Base-by-base conservation (phyloP, 1,140 invertebrate genomes). In the Tachypleus tridentatus region DNA sequence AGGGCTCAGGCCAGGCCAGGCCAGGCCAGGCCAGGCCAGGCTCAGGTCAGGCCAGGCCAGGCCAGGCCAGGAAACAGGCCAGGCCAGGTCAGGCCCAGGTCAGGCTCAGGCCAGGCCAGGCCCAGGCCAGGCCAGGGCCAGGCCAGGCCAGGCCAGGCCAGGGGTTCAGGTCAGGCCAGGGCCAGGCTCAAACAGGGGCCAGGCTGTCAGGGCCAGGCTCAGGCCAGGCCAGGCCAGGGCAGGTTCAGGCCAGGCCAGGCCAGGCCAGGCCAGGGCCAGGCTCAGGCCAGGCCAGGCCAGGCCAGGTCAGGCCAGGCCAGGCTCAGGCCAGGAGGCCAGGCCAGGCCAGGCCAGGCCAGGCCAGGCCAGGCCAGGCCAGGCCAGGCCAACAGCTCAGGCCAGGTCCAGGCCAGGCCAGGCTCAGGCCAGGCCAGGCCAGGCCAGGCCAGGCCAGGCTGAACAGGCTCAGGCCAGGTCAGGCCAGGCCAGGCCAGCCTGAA, bases 311-410 rank as follows among this genome's bases (percentile, higher is more conserved):
- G 69, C 69, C 69, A 70, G 69, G 69, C 69, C 69, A 69, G 68
- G 68, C 68, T 67, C 69, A 70, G 67, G 69, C 69, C 69, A 70
- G 67, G 69, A 70, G 69, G 69, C 69, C 69, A 70, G 69, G 69
- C 69, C 69, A 70, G 69, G 69, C 69, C 68, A 70, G 69, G 69
- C 69, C 69, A 70, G 69, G 69, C 69, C 64, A 71, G 62, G 57
- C 59, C 59, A 70, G 63, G 66, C 62, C 70, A 70, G 69, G 69
- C 69, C 69, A 66, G 71, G 70, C 70, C 70, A 65, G 71, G n/a
- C n/a, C n/a, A n/a, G n/a, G n/a, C n/a, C n/a, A n/a, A n/a, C n/a
- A n/a, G n/a, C n/a, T n/a, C n/a, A n/a, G n/a, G n/a, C n/a, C n/a
- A n/a, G n/a, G n/a, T n/a, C n/a, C n/a, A n/a, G n/a, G n/a, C n/a